Evolutionary conservation across 2,888 invertebrate species (phyloP).

Genomic region (Rapana venosa): DNA sequence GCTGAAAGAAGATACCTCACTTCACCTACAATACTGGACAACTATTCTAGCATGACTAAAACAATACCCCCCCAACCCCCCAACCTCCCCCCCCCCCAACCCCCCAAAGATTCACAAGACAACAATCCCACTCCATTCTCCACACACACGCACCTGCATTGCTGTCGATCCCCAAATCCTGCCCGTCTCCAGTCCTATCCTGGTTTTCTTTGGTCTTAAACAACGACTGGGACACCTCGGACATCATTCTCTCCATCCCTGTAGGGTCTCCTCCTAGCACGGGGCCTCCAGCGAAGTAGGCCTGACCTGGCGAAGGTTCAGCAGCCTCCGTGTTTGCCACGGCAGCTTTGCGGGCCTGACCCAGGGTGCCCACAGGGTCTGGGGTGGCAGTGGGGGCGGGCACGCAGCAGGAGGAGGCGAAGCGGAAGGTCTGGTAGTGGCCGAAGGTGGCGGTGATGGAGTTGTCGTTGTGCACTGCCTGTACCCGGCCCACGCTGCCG

Average conservation of each 20-base stretch:
- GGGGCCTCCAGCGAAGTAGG: neutral
- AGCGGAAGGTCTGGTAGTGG: conserved; percentile 28
- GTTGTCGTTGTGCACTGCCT: conserved; percentile 26
- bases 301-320: too few relatives aligned
- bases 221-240: neutral
- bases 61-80: too few relatives aligned
- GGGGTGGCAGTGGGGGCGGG: conserved; percentile 5
- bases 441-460: conserved; percentile 38
- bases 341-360: neutral
- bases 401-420: conserved; percentile 35
- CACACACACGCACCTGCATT: neutral
- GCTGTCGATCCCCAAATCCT: neutral
- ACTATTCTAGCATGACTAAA: too few relatives aligned
- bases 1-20: too few relatives aligned
- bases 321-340: neutral
- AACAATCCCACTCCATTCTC: too few relatives aligned
- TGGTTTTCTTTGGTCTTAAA: neutral
- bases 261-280: neutral
- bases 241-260: neutral
- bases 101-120: too few relatives aligned
- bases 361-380: conserved; percentile 13
- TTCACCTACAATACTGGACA: too few relatives aligned
- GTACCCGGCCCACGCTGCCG: conserved; percentile 38
- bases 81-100: too few relatives aligned
- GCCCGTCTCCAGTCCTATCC: neutral